Base-by-base conservation (phyloP, 1,140 invertebrate species). In the Drosophila kohkoa region DNA sequence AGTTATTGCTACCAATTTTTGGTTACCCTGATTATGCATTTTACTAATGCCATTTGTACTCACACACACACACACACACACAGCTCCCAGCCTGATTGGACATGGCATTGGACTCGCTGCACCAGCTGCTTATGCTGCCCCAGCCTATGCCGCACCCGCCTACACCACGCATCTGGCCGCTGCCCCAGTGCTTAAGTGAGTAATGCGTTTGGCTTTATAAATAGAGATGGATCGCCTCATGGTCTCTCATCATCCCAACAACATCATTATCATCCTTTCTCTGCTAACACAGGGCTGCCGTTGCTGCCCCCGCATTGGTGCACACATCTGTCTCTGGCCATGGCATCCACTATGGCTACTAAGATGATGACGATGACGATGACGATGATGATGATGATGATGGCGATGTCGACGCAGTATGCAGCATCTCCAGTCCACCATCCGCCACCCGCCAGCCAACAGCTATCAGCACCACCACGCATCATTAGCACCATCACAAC, bases 271-370 rank as follows among this genome's bases (percentile, higher is more conserved):
- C 48, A 54, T 16, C 38, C 49, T 6, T 38, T 41, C 13, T 20
- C 35, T 30, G n/a, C 3, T n/a, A 59, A n/a, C 28, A 13, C 63
- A 91, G 88, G 77, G 79, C 85, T 49, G 89, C 90, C 51, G 83
- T 92, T n/a, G 90, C 86, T 55, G 88, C 91, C 30, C 91, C 91
- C 62, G 91, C 91, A 32, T 65, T 92, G 51, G 91, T 92, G 46
- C 93, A 93, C 76, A 87, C 93, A 66, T 82, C 90, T 30, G 93
- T 94, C 71, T 90, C 80, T 15, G 93, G 93, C 46, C 85, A 93
- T 54, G 93, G 93, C 54, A 83, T 93, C 59, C 93, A 93, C 64
- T 94, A 94, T 74, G 77, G 93, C 59, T 93, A 93, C 85, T 93
- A 93, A 83, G 32, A 32, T 8, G 32, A 32, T 8, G 35, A 38